phyloP scores from a whole-genome alignment of 2,113 vertebrate species.

The Crocuta crocuta region DNA sequence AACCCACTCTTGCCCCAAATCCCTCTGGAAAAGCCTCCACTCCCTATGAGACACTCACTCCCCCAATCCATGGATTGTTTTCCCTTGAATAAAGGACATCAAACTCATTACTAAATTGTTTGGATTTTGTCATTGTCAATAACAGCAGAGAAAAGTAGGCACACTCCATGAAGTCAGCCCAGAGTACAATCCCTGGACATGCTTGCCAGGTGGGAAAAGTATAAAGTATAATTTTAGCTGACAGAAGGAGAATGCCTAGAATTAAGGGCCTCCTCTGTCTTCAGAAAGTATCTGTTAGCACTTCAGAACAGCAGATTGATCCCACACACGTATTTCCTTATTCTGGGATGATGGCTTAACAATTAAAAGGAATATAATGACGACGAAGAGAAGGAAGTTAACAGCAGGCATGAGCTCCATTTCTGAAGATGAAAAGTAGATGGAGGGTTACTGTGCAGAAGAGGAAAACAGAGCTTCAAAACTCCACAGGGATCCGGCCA shows the following conservation, averaged over 20 bases:
- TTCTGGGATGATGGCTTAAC: not conserved
- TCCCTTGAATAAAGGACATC: not conserved
- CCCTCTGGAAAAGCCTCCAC: not conserved
- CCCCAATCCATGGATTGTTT: not conserved
- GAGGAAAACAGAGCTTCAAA: not conserved
- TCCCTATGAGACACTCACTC: not conserved
- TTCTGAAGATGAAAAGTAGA: not conserved
- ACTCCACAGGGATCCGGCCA: not conserved
- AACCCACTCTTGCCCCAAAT: not conserved
- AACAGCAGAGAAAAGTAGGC: not conserved
- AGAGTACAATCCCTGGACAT: accelerated
- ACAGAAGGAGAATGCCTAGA: not conserved
- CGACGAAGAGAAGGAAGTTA: not conserved
- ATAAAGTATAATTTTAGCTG: not conserved
- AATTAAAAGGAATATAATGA: not conserved
- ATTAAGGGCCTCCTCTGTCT: not conserved
- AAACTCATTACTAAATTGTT: not conserved
- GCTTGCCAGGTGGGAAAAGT: not conserved
- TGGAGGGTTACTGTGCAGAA: not conserved
- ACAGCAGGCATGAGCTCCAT: not conserved
- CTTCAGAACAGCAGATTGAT: not conserved
- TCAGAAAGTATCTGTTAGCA: not conserved
- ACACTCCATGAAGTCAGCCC: accelerated
- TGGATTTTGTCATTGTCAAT: not conserved
- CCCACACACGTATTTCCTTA: not conserved